Conservation (phyloP, 2,797 vertebrate genomes). For the Tarsius wallacei region DNA sequence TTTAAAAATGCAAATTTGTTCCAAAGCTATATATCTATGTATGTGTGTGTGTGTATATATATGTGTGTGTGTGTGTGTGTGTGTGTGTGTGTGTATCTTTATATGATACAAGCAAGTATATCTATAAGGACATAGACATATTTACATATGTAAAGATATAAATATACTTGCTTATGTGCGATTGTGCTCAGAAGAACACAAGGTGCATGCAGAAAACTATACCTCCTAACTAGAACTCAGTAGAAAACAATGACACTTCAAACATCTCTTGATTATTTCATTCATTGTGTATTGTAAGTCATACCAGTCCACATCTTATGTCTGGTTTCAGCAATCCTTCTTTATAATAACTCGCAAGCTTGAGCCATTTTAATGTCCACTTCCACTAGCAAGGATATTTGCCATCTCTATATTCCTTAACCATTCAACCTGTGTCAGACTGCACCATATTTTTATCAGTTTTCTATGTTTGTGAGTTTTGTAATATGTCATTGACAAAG, state of each 20-base stretch:
- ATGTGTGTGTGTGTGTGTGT: background rate
- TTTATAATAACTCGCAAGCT: background rate
- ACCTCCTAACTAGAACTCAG: background rate
- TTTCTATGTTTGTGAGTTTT: background rate
- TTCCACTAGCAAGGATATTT: background rate
- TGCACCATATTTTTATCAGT: background rate
- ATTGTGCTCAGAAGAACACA: background rate
- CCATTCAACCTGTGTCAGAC: background rate
- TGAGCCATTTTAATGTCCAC: background rate
- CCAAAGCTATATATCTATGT: background rate
- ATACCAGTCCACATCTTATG: background rate
- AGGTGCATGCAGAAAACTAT: background rate
- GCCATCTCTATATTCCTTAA: background rate
- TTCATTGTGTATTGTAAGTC: background rate
- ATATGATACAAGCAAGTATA: background rate
- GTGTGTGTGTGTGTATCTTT: background rate
- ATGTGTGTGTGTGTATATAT: background rate
- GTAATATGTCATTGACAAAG: background rate
- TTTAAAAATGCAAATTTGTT: constrained; percentile 3
- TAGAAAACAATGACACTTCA: background rate
- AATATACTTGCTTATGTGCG: background rate
- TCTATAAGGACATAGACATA: background rate
- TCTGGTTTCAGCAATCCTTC: background rate
- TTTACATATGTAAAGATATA: background rate
- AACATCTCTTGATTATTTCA: background rate